Base-by-base conservation (phyloP, 1,140 invertebrate genomes). In the Aporrectodea caliginosa region DNA sequence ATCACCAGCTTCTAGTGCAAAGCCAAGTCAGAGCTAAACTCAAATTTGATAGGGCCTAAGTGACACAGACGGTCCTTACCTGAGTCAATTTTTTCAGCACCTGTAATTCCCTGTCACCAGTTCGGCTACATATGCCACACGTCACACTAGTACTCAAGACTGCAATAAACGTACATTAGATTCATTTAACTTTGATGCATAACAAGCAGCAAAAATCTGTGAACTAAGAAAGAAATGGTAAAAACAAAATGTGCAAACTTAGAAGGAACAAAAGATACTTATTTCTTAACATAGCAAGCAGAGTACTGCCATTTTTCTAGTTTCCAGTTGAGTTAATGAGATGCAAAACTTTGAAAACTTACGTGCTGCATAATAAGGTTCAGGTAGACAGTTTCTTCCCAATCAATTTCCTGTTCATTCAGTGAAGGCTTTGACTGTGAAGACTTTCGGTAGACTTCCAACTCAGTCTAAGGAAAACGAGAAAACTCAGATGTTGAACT, bases 311-410 rank as follows among this genome's bases (percentile, higher is more conserved):
- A n/a, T n/a, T n/a, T n/a, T n/a, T n/a, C n/a, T n/a, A n/a, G n/a
- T n/a, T n/a, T n/a, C n/a, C n/a, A n/a, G n/a, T n/a, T n/a, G n/a
- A n/a, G n/a, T n/a, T n/a, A n/a, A n/a, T n/a, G n/a, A n/a, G n/a
- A n/a, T n/a, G n/a, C n/a, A n/a, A n/a, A n/a, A n/a, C n/a, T n/a
- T n/a, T n/a, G n/a, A n/a, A n/a, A 31, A 74, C 34, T 79, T 81
- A 91, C 90, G 90, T 98, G 96, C 90, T 99, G 97, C 85, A 99
- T 93, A 82, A 99, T 96, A 83, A 99, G 91, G 90, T 99, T 99
- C 73, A 99, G 91, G 90, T 98, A 99, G 79, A 99, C 96, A 73
- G 97, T 99, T 91, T 99, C 97, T 89, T 99, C 96, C 97, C 97
- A 99, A 90, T 98, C 96, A 83, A 98, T 94, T 85, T 95, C 94